A percentile compares a stretch with the other conserved stretches of the same genome.
Conservation (phyloP, 2,888 invertebrate genomes). For the Acronicta alni region DNA sequence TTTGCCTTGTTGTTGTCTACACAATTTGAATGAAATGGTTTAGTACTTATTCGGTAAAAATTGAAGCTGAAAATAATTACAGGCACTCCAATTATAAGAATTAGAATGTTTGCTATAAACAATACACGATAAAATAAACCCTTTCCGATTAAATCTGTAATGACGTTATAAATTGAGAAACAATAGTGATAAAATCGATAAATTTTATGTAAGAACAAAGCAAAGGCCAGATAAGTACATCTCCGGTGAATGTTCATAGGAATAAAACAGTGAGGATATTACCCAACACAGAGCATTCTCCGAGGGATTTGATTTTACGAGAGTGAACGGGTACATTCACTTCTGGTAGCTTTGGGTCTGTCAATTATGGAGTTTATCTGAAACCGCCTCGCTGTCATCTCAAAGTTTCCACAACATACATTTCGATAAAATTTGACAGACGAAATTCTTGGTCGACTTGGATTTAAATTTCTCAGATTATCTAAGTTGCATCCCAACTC, state of each 20-base stretch:
- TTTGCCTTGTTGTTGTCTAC: constrained; percentile 9
- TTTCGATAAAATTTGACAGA: constrained; percentile 22
- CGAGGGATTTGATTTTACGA: constrained; percentile 33
- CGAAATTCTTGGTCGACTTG: constrained; percentile 10
- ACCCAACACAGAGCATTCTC: constrained; percentile 47
- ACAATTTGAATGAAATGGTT: background rate
- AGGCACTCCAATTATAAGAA: background rate
- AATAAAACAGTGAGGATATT: constrained; percentile 44
- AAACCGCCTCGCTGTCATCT: constrained; percentile 29
- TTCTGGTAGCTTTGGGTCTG: constrained; percentile 35
- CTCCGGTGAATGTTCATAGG: constrained; percentile 45
- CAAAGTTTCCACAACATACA: constrained; percentile 14
- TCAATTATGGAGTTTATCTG: constrained; percentile 38
- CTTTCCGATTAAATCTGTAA: background rate
- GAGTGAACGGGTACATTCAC: constrained; percentile 56
- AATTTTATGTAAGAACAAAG: constrained; percentile 28
- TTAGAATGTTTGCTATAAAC: background rate
- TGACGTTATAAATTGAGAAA: constrained; percentile 22
- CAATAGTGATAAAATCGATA: constrained; percentile 29
- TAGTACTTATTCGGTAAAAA: no score
- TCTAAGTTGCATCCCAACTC: background rate
- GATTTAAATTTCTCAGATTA: no score
- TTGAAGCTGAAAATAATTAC: no score
- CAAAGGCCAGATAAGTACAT: constrained; percentile 40
- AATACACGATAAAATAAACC: background rate